phyloP scores from a whole-genome alignment of 1,140 invertebrate species.

The Tetragonula clypearis region DNA sequence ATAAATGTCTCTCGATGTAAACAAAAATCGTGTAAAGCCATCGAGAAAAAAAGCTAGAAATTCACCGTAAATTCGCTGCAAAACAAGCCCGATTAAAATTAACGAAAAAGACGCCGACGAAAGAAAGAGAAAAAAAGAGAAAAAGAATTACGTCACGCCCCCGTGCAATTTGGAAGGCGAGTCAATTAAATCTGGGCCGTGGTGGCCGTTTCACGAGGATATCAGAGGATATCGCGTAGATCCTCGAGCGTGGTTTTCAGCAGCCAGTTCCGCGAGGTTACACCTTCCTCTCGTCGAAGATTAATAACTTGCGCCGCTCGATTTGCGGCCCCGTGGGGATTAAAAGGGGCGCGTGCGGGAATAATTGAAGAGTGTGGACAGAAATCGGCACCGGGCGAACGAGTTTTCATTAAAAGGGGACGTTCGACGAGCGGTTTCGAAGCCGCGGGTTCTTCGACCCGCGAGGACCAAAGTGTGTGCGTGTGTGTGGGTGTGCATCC shows the following conservation, averaged over 20 bases:
- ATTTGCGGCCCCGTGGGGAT: conserved; percentile 12
- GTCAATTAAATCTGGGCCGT: neutral
- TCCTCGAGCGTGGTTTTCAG: neutral
- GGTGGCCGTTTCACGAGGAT: neutral
- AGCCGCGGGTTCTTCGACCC: neutral
- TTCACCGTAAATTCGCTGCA: neutral
- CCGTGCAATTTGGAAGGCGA: neutral
- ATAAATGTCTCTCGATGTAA: too few relatives aligned
- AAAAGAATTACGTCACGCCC: neutral
- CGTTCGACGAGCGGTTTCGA: conserved; percentile 9
- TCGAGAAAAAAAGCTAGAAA: too few relatives aligned
- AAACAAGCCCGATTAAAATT: neutral
- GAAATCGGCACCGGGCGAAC: conserved; percentile 27
- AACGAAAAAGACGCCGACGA: neutral
- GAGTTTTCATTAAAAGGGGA: conserved; percentile 48
- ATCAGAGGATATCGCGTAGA: neutral
- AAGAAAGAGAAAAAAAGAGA: too few relatives aligned
- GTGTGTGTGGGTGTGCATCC: neutral
- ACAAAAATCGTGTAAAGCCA: too few relatives aligned
- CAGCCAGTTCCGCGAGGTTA: neutral
- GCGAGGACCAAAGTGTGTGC: neutral
- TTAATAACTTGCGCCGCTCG: conserved; percentile 1
- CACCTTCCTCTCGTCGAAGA: conserved; percentile 1
- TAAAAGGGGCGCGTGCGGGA: neutral
- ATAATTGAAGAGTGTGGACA: conserved; percentile 25